These are phyloP conservation scores for Drosophila mimetica DNA, from an alignment of 2,888 invertebrate genomes.

Conservation along the genomic window DNA sequence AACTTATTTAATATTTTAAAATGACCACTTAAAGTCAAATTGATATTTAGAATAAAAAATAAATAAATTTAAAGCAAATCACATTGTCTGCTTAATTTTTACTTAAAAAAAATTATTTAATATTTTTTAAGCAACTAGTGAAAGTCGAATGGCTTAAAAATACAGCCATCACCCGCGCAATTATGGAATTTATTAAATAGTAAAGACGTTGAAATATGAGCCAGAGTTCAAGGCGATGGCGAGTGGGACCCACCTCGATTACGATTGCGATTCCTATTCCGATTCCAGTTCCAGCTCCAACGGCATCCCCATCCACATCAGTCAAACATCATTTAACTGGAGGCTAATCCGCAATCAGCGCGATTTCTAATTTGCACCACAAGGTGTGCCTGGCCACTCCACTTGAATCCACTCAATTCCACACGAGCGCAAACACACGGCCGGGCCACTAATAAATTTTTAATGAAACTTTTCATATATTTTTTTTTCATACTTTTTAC, in stretches of 20 bases:
- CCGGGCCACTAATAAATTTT: conserved; percentile 64
- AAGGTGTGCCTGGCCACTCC: conserved; percentile 63
- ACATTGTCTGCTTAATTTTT: too few relatives aligned
- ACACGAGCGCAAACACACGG: conserved; percentile 32
- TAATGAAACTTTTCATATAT: conserved; percentile 62
- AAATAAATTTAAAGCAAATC: too few relatives aligned
- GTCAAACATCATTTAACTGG: conserved; percentile 67
- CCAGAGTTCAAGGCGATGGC: conserved; percentile 42
- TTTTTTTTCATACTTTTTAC: conserved; percentile 32
- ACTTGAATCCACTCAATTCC: conserved; percentile 46
- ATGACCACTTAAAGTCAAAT: too few relatives aligned
- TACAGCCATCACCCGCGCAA: conserved; percentile 8
- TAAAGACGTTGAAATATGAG: conserved; percentile 44
- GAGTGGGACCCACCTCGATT: conserved; percentile 28
- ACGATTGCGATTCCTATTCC: neutral
- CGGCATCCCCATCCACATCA: conserved; percentile 40
- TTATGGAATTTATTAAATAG: conserved; percentile 27
- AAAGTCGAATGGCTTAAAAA: neutral
- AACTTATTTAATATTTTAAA: too few relatives aligned
- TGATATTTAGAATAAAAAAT: too few relatives aligned
- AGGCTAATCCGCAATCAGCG: conserved; percentile 76
- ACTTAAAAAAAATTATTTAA: neutral
- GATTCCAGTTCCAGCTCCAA: conserved; percentile 5
- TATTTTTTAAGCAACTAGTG: neutral
- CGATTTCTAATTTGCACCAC: conserved; percentile 73